Conservation (phyloP, 2,797 vertebrate genomes). For the Rhinophrynus dorsalis region DNA sequence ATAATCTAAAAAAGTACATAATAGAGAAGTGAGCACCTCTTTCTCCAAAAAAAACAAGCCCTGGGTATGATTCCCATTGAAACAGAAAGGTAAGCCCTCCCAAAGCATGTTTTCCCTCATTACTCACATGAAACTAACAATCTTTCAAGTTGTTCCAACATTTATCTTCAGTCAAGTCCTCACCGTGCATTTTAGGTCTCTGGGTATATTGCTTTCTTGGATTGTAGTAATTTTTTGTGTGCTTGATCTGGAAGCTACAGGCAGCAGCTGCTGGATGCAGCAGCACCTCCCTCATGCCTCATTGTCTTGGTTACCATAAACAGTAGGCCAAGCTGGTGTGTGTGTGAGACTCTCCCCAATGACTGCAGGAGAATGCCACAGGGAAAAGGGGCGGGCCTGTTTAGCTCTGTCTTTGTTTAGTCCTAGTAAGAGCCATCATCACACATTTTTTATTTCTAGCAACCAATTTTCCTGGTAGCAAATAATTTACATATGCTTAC, state of each 20-base stretch:
- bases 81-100: too few relatives aligned
- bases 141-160: neutral
- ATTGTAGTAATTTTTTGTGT: neutral
- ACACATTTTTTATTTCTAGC: too few relatives aligned
- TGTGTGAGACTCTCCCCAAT: slow-evolving; percentile 22
- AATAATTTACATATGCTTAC: too few relatives aligned
- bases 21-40: too few relatives aligned
- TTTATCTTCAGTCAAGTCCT: neutral
- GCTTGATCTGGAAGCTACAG: slow-evolving; percentile 5
- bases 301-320: slow-evolving; percentile 28
- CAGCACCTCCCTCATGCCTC: slow-evolving; percentile 7
- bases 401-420: neutral
- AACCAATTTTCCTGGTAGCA: too few relatives aligned
- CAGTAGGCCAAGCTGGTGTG: slow-evolving; percentile 16
- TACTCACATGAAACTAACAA: slow-evolving; percentile 16
- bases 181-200: neutral
- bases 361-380: neutral
- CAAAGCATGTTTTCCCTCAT: too few relatives aligned
- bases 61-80: too few relatives aligned
- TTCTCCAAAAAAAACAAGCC: too few relatives aligned
- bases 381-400: neutral
- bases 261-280: slow-evolving; percentile 16
- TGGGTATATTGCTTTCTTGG: neutral
- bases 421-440: neutral
- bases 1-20: too few relatives aligned